phyloP scores from a whole-genome alignment of 1,140 invertebrate genomes.

The Drosophila sturtevanti region DNA sequence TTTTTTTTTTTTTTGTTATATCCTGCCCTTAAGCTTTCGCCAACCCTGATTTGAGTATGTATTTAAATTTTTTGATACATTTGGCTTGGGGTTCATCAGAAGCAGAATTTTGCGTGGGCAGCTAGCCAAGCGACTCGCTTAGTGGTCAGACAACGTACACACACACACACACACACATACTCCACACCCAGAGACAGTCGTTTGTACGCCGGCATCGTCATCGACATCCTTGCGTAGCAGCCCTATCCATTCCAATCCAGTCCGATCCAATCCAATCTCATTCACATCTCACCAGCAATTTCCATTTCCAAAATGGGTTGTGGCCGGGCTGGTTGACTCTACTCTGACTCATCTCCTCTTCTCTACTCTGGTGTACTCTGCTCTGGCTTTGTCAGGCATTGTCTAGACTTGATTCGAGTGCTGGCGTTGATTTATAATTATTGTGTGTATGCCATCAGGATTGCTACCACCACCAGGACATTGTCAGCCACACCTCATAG shows the following conservation, averaged over 20 bases:
- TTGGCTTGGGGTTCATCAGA: conserved; percentile 18
- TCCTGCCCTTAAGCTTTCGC: background rate
- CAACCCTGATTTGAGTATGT: background rate
- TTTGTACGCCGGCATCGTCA: background rate
- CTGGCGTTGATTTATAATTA: conserved; percentile 80
- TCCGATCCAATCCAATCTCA: conserved; percentile 1
- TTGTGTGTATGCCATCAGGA: conserved; percentile 52
- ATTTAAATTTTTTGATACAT: conserved; percentile 58
- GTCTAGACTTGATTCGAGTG: conserved; percentile 77
- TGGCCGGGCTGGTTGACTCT: conserved; percentile 19
- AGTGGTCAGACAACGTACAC: conserved; percentile 40
- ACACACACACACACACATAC: background rate
- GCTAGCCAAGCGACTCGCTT: conserved; percentile 42
- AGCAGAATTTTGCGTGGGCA: conserved; percentile 55
- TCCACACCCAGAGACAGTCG: too few relatives aligned
- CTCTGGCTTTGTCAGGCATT: conserved; percentile 70
- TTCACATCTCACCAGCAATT: conserved; percentile 11
- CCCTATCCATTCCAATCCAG: background rate
- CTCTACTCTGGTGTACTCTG: too few relatives aligned
- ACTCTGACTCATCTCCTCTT: too few relatives aligned
- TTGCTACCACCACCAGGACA: conserved; percentile 23
- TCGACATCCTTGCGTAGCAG: conserved; percentile 4
- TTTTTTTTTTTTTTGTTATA: background rate
- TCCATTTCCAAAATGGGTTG: conserved; percentile 42
- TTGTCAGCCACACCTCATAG: conserved; percentile 58